phyloP scores from a whole-genome alignment of 2,797 vertebrate genomes.

The Cryptoprocta ferox region DNA sequence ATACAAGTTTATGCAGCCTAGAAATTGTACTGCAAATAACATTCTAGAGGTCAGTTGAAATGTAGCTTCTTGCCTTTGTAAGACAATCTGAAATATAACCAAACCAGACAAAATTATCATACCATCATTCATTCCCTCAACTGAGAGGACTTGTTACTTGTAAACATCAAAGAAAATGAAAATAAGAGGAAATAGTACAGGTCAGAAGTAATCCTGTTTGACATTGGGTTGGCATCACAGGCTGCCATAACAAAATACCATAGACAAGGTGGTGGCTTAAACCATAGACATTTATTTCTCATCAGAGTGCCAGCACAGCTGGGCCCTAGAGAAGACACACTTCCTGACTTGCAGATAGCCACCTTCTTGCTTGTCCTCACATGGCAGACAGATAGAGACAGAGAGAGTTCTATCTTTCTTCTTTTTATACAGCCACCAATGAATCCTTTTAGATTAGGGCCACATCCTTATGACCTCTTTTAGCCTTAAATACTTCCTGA shows the following conservation, averaged over 20 bases:
- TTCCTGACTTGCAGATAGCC: neutral
- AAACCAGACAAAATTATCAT: constrained; percentile 38
- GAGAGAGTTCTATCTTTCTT: neutral
- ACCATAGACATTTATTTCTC: neutral
- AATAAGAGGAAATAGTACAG: neutral
- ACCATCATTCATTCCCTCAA: neutral
- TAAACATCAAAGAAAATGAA: neutral
- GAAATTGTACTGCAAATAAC: neutral
- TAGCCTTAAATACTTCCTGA: neutral
- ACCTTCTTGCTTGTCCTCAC: neutral
- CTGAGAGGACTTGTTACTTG: constrained; percentile 16
- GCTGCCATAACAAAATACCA: neutral
- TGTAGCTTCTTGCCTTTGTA: constrained; percentile 36
- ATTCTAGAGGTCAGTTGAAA: neutral
- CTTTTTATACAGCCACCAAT: neutral
- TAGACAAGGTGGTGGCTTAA: neutral
- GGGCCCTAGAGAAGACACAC: neutral
- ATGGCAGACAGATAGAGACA: neutral
- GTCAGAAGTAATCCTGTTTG: neutral
- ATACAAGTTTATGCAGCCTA: constrained; percentile 12
- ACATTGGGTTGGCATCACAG: neutral
- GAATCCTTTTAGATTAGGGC: neutral
- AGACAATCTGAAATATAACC: constrained; percentile 49
- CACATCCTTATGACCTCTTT: neutral
- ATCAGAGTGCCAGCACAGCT: neutral